These are phyloP conservation scores for Fragum fragum DNA, from an alignment of 2,888 invertebrate species.

Conservation along the genomic window DNA sequence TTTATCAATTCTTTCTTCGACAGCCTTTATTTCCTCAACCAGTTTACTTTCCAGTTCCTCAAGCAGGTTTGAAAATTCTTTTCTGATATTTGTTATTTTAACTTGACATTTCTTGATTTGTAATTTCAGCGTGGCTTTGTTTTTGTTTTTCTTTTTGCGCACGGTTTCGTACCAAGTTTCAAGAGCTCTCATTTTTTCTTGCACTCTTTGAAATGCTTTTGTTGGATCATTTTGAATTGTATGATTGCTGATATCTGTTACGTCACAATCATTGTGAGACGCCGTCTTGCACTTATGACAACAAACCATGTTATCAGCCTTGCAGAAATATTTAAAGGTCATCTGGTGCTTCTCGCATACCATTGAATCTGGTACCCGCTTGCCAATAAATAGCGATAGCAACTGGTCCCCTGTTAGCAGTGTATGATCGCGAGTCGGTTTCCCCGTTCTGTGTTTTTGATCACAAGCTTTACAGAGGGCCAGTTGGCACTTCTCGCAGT, in stretches of 20 bases:
- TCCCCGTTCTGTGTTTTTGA: background rate
- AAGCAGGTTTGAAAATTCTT: background rate
- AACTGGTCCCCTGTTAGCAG: slow-evolving; percentile 4
- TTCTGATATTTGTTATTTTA: background rate
- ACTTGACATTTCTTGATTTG: background rate
- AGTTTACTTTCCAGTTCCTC: background rate
- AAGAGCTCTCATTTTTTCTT: background rate
- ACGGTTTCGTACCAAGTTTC: slow-evolving; percentile 1
- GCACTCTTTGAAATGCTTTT: background rate
- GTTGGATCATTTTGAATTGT: background rate
- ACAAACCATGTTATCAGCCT: background rate
- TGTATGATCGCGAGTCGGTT: background rate
- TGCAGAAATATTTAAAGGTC: slow-evolving; percentile 1
- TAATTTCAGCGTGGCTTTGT: background rate
- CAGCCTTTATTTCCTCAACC: background rate
- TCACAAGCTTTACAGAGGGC: background rate
- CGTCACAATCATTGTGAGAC: background rate
- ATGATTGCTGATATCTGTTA: background rate
- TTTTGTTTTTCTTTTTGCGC: background rate
- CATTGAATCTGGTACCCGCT: background rate
- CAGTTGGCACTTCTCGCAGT: background rate
- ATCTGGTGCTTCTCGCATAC: slow-evolving; percentile 3
- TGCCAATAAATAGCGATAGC: background rate
- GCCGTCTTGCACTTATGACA: background rate
- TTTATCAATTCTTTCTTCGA: background rate